These are phyloP conservation scores for Caenorhabditis sinica DNA, from an alignment of 2,888 invertebrate genomes.

Conservation along the genomic window DNA sequence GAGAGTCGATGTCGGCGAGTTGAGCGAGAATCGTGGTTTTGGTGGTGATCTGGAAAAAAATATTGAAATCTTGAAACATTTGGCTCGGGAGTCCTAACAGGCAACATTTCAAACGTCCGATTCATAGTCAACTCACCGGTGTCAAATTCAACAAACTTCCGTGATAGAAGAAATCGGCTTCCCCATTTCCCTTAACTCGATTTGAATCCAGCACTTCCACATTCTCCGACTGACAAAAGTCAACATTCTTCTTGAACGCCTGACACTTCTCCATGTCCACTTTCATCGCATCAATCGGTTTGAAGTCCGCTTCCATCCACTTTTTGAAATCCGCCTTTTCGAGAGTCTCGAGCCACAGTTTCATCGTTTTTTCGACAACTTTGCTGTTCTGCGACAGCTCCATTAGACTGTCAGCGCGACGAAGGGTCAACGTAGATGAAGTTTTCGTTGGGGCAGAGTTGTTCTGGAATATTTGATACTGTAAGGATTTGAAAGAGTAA, in stretches of 20 bases:
- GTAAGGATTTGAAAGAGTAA: not conserved
- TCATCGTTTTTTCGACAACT: slow-evolving; percentile 29
- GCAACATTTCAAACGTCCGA: too few species aligned
- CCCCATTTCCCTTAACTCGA: slow-evolving; percentile 28
- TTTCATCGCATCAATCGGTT: not conserved
- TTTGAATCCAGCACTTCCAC: slow-evolving; percentile 44
- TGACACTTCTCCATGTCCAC: slow-evolving; percentile 35
- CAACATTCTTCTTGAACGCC: slow-evolving; percentile 28
- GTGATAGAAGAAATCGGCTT: slow-evolving; percentile 47
- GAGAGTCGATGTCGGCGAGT: slow-evolving; percentile 25
- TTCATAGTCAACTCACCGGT: not conserved
- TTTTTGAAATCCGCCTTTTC: slow-evolving; percentile 36
- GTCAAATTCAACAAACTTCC: slow-evolving; percentile 26
- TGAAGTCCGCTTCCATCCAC: slow-evolving; percentile 12
- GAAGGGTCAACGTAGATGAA: not conserved
- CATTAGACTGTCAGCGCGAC: slow-evolving; percentile 20
- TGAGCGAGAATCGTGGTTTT: slow-evolving; percentile 40
- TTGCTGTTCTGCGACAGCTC: not conserved
- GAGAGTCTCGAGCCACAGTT: slow-evolving; percentile 42
- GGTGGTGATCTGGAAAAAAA: slow-evolving; percentile 11
- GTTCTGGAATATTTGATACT: not conserved
- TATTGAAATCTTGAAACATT: not conserved
- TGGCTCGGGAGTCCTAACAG: too few species aligned
- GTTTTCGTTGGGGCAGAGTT: not conserved
- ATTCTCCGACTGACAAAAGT: slow-evolving; percentile 41